Base-by-base conservation (phyloP, 2,888 invertebrate genomes). In the Steromphala cineraria region DNA sequence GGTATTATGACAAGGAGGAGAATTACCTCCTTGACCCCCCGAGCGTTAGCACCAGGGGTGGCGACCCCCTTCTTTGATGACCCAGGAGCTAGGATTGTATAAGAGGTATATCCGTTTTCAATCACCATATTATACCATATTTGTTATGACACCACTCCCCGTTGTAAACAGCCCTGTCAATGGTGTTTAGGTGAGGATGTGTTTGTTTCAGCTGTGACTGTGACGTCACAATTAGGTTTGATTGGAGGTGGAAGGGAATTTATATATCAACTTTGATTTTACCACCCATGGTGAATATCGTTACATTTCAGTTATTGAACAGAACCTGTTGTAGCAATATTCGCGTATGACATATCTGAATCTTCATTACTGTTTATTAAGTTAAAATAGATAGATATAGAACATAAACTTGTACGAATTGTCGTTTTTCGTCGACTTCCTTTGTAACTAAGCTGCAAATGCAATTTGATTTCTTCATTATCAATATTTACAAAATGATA, bases 101-200 rank as follows among this genome's bases (percentile, higher is more conserved):
- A 31, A 36, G 40, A 36, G 71, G n/a, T n/a, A 71, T 71, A 71
- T 71, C 71, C 71, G 36, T 24, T 71, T 71, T 36, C 71, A 17
- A 71, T 71, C 36, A 71, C 36, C 71, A 71, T 31, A 71, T 40
- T 31, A 71, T n/a, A 36, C 15, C 40, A n/a, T 71, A 36, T 31
- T 67, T 40, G 4, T 71, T 71, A 31, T 71, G 71, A 71, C 71
- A 71, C 17, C 19, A 17, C 24, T n/a, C 19, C n/a, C 71, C 28
- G 40, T 28, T 28, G 40, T 5, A 28, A 36, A 36, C 71, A 36
- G 19, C n/a, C 19, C 31, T 19, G 71, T 5, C 31, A 31, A 36
- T 36, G 31, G 31, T 71, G 71, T 24, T 62, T 28, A 24, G 28
- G 62, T 28, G 62, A 13, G 15, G 62, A 62, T 28, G 62, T 62